Conservation (phyloP, 2,797 vertebrate species). For the Podargus strigoides region DNA sequence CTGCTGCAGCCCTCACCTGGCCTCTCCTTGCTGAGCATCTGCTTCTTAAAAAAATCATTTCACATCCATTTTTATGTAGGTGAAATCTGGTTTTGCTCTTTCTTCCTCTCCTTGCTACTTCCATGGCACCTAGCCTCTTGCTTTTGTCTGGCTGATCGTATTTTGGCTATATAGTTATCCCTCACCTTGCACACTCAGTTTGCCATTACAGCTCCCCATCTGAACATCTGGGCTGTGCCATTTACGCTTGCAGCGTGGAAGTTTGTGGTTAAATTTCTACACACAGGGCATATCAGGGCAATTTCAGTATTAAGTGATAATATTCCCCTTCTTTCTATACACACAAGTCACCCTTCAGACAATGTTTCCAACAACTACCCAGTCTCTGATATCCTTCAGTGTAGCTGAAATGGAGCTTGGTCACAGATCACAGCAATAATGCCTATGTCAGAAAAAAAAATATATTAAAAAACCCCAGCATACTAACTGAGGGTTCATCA, state of each 20-base stretch:
- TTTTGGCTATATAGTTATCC: not conserved
- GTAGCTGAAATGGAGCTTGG: not conserved
- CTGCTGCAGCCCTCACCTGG: not conserved
- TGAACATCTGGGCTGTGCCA: not conserved
- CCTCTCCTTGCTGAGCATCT: not conserved
- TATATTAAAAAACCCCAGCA: too few relatives aligned
- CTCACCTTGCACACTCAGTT: not conserved
- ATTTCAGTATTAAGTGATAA: constrained; percentile 20
- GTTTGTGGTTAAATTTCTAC: not conserved
- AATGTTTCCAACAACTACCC: not conserved
- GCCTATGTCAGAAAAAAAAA: not conserved
- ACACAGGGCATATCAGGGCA: not conserved
- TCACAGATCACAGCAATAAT: not conserved
- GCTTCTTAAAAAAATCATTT: fast-evolving
- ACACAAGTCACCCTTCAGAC: not conserved
- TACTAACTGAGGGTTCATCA: not conserved
- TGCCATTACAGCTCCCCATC: not conserved
- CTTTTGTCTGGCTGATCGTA: not conserved
- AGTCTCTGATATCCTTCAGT: not conserved
- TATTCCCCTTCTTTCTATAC: not conserved
- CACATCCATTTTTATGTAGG: not conserved
- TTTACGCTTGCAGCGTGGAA: not conserved
- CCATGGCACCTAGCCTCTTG: not conserved
- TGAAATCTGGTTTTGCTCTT: not conserved
- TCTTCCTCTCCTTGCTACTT: not conserved